Evolutionary conservation across 53 echinoderm and acorn worm species (phyloP).

Genomic region (Paelopatides confundens): DNA sequence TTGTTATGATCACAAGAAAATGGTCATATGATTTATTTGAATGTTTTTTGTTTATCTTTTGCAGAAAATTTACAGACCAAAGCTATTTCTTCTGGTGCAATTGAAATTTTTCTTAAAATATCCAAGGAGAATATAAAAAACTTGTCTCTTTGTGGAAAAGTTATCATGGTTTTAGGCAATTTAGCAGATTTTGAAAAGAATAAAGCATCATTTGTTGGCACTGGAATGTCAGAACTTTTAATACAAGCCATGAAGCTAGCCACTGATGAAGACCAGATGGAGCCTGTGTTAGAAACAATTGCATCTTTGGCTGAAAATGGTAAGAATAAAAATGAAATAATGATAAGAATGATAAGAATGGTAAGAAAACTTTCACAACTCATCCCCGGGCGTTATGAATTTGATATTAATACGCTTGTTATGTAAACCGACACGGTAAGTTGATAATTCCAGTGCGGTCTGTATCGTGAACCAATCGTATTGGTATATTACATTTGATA

Average conservation of each 20-base stretch:
- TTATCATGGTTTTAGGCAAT: slow-evolving; percentile 89
- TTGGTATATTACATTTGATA: too few species aligned
- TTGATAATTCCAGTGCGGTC: too few species aligned
- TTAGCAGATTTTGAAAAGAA: slow-evolving; percentile 89
- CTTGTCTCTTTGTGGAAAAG: slow-evolving; percentile 79
- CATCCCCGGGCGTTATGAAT: too few species aligned
- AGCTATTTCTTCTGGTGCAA: slow-evolving; percentile 74
- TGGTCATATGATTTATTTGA: not conserved
- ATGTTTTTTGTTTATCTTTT: not conserved
- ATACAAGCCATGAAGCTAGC: slow-evolving; percentile 72
- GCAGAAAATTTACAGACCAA: slow-evolving; percentile 80
- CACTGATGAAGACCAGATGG: slow-evolving; percentile 83
- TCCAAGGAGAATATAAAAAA: slow-evolving; percentile 75
- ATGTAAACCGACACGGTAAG: too few species aligned
- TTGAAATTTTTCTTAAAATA: slow-evolving; percentile 71
- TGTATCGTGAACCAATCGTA: too few species aligned
- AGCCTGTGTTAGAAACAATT: slow-evolving; percentile 87
- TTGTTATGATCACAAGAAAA: not conserved
- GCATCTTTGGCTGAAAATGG: slow-evolving; percentile 94
- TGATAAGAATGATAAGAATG: too few species aligned
- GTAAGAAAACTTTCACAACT: too few species aligned
- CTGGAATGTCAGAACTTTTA: slow-evolving; percentile 75
- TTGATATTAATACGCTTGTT: too few species aligned
- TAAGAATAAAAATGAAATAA: slow-evolving; percentile 45
- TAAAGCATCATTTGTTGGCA: slow-evolving; percentile 74